Evolutionary conservation across 2,888 invertebrate species (phyloP), one percentile per base, ranked within the genome.

Genomic region (Diogma glabrata): DNA sequence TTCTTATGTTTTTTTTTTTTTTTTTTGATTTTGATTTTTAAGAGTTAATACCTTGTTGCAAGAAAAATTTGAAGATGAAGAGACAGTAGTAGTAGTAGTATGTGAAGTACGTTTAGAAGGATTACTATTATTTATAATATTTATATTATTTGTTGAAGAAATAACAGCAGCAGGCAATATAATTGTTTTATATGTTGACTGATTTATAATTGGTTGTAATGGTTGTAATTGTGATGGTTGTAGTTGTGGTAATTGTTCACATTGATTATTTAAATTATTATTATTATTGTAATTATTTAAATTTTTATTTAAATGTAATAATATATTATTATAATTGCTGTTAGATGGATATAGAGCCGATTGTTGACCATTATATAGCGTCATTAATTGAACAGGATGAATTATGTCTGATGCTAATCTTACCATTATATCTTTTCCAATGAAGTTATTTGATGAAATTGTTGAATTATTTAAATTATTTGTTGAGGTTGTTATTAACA

Each of bases 21-120:
- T 24, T 24, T 24, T 24, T 24, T 9, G 7, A 24, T n/a, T n/a
- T n/a, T n/a, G 24, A 24, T 24, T 24, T 24, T 7, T 7, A 24
- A 14, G 16, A 14, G 8, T 8, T 30, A 30, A 48, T 48, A 48
- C 48, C 48, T 48, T 48, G 22, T 48, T 48, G 33, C 33, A 48
- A 69, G 60, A 69, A 62, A 66, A 69, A 65, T 68, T 68, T 67
- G 69, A 69, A 65, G 69, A 67, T 64, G 68, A 65, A 66, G 67
- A 67, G n/a, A 17, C 17, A 43, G 48, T 48, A 38, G 36, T 36
- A 52, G 24, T 52, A 36, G 48, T 36, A 51, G 52, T 46, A 48
- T 45, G 26, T 50, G 49, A 46, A 47, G 64, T 66, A 65, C 64
- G 64, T 60, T 62, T 62, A 51, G 47, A 60, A 61, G 58, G 61